Evolutionary conservation across 2,888 invertebrate species (phyloP).

Genomic region (Caenorhabditis sulstoni): DNA sequence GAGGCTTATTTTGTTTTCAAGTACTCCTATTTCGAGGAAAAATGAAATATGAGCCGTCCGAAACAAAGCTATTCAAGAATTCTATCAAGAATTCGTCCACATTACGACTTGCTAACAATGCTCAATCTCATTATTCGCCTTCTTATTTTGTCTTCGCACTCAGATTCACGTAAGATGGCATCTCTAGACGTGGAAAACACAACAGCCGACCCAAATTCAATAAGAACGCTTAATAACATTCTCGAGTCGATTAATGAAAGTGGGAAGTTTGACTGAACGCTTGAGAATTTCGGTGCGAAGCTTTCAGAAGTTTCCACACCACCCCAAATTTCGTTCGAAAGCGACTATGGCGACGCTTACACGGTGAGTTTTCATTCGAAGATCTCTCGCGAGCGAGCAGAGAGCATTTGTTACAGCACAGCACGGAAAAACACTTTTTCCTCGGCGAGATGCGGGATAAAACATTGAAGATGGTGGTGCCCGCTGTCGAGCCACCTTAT

Average conservation of each 20-base stretch:
- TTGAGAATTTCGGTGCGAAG: slow-evolving; percentile 6
- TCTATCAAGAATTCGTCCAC: slow-evolving; percentile 27
- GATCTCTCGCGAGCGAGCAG: background rate
- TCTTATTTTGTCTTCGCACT: slow-evolving; percentile 7
- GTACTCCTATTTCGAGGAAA: slow-evolving; percentile 42
- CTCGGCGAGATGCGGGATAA: slow-evolving; percentile 39
- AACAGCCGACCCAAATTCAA: slow-evolving; percentile 45
- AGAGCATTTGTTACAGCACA: slow-evolving; percentile 50
- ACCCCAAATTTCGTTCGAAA: slow-evolving; percentile 43
- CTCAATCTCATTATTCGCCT: slow-evolving; percentile 13
- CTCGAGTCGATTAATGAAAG: slow-evolving; percentile 58
- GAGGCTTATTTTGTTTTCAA: slow-evolving; percentile 36
- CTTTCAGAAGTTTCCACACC: slow-evolving; percentile 50
- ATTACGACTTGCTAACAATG: slow-evolving; percentile 9
- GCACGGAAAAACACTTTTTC: slow-evolving; percentile 49
- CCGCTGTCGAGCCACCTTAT: slow-evolving; percentile 73
- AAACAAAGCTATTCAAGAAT: slow-evolving; percentile 42
- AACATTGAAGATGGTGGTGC: slow-evolving; percentile 67
- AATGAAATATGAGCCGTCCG: slow-evolving; percentile 35
- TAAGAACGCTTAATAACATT: slow-evolving; percentile 56
- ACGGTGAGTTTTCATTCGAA: slow-evolving; percentile 21
- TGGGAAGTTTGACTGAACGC: slow-evolving; percentile 8
- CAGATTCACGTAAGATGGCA: slow-evolving; percentile 38
- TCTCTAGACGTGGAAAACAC: slow-evolving; percentile 33
- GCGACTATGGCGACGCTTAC: slow-evolving; percentile 58